A percentile compares a stretch with the other conserved stretches of the same genome.
phyloP scores from a whole-genome alignment of 2,888 invertebrate genomes.

The Nemapogon koenigi region DNA sequence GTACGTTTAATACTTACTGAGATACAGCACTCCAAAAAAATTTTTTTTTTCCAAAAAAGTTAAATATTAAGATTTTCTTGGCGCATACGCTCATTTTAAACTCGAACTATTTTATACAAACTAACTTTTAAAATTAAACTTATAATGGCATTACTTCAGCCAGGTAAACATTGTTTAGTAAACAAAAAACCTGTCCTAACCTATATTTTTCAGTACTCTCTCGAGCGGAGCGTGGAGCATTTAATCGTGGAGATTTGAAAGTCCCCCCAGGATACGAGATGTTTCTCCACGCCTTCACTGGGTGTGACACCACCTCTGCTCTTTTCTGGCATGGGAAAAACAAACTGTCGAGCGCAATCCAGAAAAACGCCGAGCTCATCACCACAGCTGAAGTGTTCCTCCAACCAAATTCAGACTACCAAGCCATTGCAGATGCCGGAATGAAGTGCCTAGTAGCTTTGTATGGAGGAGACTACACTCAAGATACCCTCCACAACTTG shows the following conservation, averaged over 20 bases:
- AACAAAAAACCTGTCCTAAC: neutral
- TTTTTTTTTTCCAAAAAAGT: too few species aligned
- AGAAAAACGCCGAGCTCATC: constrained; percentile 6
- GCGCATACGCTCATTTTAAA: neutral
- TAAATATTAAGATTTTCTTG: neutral
- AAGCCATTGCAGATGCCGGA: too few species aligned
- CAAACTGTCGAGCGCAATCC: constrained; percentile 7
- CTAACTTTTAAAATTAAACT: neutral
- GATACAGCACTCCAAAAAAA: neutral
- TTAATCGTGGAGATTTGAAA: constrained; percentile 4
- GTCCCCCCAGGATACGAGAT: constrained; percentile 3
- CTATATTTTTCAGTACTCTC: neutral
- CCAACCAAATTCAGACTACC: neutral
- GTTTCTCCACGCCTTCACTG: constrained; percentile 7
- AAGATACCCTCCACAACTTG: constrained; percentile 7
- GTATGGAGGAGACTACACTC: constrained; percentile 3
- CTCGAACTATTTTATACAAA: too few species aligned
- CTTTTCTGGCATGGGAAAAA: constrained; percentile 7
- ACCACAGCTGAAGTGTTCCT: constrained; percentile 3
- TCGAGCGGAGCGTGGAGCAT: neutral
- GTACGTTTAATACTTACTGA: neutral
- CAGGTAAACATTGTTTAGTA: neutral
- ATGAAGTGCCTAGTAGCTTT: too few species aligned
- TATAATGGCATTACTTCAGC: neutral
- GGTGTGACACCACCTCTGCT: constrained; percentile 1